A percentile compares a stretch with the other conserved stretches of the same genome.
Evolutionary conservation across 2,113 vertebrate genomes (phyloP).

Genomic region (Crotalus viridis): DNA sequence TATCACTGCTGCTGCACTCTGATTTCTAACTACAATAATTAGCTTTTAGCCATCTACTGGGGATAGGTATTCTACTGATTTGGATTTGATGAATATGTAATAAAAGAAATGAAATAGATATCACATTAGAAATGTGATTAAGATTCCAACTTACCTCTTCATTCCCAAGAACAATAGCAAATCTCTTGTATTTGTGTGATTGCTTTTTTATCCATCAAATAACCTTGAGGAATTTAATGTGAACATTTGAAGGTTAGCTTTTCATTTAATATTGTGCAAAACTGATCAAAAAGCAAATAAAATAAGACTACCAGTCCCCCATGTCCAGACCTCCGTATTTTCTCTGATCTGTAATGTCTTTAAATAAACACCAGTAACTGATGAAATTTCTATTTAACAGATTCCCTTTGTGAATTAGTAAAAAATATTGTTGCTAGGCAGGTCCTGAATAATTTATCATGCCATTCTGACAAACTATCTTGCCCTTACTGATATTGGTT

Average conservation of each 20-base stretch:
- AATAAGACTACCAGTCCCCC: background rate
- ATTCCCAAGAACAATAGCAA: background rate
- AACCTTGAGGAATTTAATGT: background rate
- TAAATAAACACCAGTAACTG: background rate
- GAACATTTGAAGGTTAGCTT: background rate
- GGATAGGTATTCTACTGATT: background rate
- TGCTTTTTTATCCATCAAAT: background rate
- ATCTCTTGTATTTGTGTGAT: background rate
- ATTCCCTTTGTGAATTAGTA: conserved; percentile 2
- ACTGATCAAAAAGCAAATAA: background rate
- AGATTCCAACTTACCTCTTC: background rate
- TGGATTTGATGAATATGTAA: background rate
- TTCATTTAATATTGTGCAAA: background rate
- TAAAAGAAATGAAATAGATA: background rate
- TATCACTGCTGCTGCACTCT: background rate
- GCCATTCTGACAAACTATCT: background rate
- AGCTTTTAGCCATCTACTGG: background rate
- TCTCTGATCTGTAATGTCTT: background rate
- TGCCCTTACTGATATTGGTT: background rate
- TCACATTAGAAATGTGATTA: background rate
- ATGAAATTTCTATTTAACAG: background rate
- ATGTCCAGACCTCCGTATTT: background rate
- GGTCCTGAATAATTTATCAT: background rate
- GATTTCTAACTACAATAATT: background rate
- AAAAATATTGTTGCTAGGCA: background rate